These are phyloP conservation scores for Nycticebus coucang DNA, from an alignment of 2,113 vertebrate genomes.

Conservation along the genomic window DNA sequence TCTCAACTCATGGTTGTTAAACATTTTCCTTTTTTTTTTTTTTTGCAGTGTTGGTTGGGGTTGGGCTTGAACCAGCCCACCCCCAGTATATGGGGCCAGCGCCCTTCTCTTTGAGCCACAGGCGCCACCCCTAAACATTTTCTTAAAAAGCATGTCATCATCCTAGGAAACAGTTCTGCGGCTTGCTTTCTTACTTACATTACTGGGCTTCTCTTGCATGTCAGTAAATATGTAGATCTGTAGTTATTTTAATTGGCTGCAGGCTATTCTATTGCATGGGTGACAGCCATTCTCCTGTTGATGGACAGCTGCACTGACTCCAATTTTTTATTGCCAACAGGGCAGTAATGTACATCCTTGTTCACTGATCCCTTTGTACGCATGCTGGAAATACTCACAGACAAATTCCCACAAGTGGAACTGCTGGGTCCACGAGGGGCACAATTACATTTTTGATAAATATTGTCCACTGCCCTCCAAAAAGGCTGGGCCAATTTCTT, in stretches of 20 bases:
- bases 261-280: neutral
- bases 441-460: neutral
- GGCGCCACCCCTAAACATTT: neutral
- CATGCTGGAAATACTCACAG: neutral
- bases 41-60: no score
- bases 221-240: neutral
- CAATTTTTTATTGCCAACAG: neutral
- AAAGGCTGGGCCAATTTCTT: neutral
- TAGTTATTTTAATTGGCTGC: neutral
- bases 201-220: neutral
- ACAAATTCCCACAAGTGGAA: neutral
- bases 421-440: neutral
- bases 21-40: neutral
- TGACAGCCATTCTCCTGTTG: neutral
- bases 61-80: no score
- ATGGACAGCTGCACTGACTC: neutral
- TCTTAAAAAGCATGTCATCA: neutral
- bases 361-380: neutral
- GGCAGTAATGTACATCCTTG: neutral
- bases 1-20: neutral
- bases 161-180: neutral
- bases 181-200: neutral
- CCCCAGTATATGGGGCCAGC: no score
- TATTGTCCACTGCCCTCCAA: neutral
- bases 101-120: no score